Conservation (phyloP, 1,140 invertebrate genomes). For the Hycleus cichorii region DNA sequence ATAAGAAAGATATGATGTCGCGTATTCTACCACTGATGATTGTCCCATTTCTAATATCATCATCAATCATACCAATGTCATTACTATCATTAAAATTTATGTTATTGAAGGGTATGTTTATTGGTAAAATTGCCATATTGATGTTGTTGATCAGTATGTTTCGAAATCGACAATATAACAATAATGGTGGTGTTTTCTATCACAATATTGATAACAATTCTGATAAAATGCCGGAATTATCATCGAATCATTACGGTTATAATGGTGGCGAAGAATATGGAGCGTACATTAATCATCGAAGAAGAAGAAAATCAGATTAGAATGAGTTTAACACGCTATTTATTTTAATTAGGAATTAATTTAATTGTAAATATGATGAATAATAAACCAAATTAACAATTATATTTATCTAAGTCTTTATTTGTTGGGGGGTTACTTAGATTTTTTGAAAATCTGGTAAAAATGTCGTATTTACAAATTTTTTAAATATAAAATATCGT, state of each 20-base stretch:
- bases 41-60: conserved; percentile 58
- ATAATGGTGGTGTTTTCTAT: conserved; percentile 28
- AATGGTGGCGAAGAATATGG: conserved; percentile 49
- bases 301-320: conserved; percentile 6
- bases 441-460: too few species aligned
- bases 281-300: conserved; percentile 42
- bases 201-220: conserved; percentile 25
- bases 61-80: conserved; percentile 54
- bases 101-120: conserved; percentile 53
- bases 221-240: conserved; percentile 11
- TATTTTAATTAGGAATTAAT: too few species aligned
- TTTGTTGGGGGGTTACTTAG: too few species aligned
- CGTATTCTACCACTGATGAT: conserved; percentile 55
- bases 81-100: conserved; percentile 55
- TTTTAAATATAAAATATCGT: too few species aligned
- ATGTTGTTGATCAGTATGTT: conserved; percentile 54
- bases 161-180: conserved; percentile 39
- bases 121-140: conserved; percentile 56
- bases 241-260: conserved; percentile 45
- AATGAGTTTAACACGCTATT: too few species aligned
- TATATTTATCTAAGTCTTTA: too few species aligned
- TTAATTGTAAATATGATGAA: too few species aligned
- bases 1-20: conserved; percentile 49
- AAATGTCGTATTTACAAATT: too few species aligned
- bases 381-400: too few species aligned